These are phyloP conservation scores for Hypena proboscidalis DNA, from an alignment of 2,888 invertebrate genomes.

Conservation along the genomic window DNA sequence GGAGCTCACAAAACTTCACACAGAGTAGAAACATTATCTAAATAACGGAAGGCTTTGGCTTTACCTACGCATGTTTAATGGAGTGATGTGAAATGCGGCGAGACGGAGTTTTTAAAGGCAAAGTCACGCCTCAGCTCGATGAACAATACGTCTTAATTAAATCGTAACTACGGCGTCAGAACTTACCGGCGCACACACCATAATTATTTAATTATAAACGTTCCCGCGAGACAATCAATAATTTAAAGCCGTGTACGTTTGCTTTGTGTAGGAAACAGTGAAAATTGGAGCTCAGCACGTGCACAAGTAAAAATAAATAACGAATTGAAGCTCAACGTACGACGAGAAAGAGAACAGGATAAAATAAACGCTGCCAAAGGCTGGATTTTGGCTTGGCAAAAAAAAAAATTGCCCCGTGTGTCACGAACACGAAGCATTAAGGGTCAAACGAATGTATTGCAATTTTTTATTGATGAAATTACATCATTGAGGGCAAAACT, in stretches of 20 bases:
- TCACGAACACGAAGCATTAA: slow-evolving; percentile 49
- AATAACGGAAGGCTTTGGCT: slow-evolving; percentile 54
- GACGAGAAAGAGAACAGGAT: slow-evolving; percentile 50
- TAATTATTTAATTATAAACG: slow-evolving; percentile 74
- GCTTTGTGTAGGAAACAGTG: slow-evolving; percentile 38
- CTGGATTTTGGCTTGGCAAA: slow-evolving; percentile 37
- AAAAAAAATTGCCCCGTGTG: slow-evolving; percentile 50
- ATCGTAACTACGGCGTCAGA: slow-evolving; percentile 63
- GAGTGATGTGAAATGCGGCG: slow-evolving; percentile 59
- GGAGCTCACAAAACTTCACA: slow-evolving; percentile 24
- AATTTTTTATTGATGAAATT: slow-evolving; percentile 31
- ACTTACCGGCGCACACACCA: slow-evolving; percentile 56
- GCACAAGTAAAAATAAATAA: slow-evolving; percentile 56
- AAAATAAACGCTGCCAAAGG: slow-evolving; percentile 58
- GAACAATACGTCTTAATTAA: slow-evolving; percentile 82
- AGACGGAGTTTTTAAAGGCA: slow-evolving; percentile 70
- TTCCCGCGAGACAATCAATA: slow-evolving; percentile 58
- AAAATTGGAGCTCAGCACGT: slow-evolving; percentile 43
- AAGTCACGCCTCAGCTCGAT: slow-evolving; percentile 70
- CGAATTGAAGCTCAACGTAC: slow-evolving; percentile 48
- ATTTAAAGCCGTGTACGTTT: slow-evolving; percentile 45
- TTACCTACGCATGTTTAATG: slow-evolving; percentile 55
- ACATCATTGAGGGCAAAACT: slow-evolving; percentile 29
- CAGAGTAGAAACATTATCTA: slow-evolving; percentile 51
- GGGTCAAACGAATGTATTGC: slow-evolving; percentile 45